phyloP scores from a whole-genome alignment of 2,113 vertebrate species.

The Opisthocomus hoazin region DNA sequence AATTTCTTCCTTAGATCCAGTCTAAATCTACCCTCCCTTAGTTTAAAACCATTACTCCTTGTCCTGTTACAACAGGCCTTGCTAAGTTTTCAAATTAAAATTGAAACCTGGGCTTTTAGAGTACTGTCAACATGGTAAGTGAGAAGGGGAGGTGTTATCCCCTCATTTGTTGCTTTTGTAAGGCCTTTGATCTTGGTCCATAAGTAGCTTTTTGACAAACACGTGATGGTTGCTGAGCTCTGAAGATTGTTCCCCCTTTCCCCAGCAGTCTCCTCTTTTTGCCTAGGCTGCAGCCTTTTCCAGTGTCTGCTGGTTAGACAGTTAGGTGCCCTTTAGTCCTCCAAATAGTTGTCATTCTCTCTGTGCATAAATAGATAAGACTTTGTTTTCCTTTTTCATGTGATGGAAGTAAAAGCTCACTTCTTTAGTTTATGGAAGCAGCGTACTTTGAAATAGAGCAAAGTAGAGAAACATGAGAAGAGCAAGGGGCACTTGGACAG shows the following conservation, averaged over 20 bases:
- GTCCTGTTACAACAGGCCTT: too few species aligned
- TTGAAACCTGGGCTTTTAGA: background rate
- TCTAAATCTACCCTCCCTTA: too few species aligned
- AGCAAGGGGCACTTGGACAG: background rate
- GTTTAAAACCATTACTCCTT: too few species aligned
- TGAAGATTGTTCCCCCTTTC: background rate
- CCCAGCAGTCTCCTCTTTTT: background rate
- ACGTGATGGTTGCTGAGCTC: background rate
- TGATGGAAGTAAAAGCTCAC: background rate
- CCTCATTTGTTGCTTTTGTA: background rate
- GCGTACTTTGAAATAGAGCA: background rate
- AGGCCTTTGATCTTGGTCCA: background rate
- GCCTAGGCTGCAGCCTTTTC: background rate
- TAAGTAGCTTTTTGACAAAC: background rate
- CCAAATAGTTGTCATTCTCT: background rate
- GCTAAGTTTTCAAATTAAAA: background rate
- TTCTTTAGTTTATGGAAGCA: background rate
- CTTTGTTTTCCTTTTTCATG: background rate
- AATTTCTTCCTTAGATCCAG: too few species aligned
- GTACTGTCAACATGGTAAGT: background rate
- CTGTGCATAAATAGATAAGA: background rate
- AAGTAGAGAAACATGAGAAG: background rate
- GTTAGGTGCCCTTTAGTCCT: background rate
- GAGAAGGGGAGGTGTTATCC: background rate
- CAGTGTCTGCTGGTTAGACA: background rate